Base-by-base conservation (phyloP, 2,888 invertebrate species). In the Graphium colonna region DNA sequence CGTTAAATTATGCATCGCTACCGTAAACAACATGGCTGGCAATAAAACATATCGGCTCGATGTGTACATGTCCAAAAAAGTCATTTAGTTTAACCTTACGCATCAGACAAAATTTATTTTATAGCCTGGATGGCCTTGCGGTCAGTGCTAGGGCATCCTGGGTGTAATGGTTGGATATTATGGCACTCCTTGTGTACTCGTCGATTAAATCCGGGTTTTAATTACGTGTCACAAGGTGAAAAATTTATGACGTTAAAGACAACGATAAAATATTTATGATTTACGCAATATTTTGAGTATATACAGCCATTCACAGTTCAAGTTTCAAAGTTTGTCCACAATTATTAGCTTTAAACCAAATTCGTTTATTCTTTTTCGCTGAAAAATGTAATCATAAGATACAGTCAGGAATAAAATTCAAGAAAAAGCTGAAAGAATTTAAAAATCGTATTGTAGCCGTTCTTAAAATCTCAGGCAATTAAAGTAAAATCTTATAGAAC, bases 61-160 rank as follows among this genome's bases (percentile, higher is more conserved):
- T 8, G 21, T 18, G 10, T 16, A 18, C 7, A 33, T 49, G 36
- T 53, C 39, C 41, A 44, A 49, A 53, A 53, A 39, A 16, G n/a
- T 40, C 28, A 31, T 48, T 42, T 44, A 49, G 44, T 44, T 17
- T 44, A 48, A 48, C 52, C 47, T 48, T 53, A 43, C 15, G 17
- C 38, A 52, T 39, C 39, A 28, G 41, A 50, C 41, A 50, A 54
- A 33, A 54, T 50, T 45, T 31, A 50, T 54, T 54, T 54, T 45
- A 50, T 18, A 16, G 18, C 41, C 41, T 41, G 13, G 41, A 9
- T 16, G 49, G 45, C 54, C 50, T 45, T 36, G 45, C 9, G 17
- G 44, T 10, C 31, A 16, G 38, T 31, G 39, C 43, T 15, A 26
- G 9, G 44, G 33, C 44, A 49, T 50, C 54, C 54, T 50, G 39